Conservation (phyloP, 2,888 invertebrate genomes). For the Leptinotarsa haldemani region DNA sequence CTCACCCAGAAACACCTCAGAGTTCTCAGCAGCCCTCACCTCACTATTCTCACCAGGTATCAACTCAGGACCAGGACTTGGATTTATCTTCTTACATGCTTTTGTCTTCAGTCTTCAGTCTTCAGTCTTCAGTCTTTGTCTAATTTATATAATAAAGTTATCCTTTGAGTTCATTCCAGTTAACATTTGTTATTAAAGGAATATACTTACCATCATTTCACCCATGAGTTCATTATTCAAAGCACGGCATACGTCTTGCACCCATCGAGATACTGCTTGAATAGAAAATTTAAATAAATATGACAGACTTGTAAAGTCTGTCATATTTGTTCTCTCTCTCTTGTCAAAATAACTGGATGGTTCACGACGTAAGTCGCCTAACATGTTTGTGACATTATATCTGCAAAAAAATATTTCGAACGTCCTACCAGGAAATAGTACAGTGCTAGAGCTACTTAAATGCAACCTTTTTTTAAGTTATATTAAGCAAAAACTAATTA, state of each 20-base stretch:
- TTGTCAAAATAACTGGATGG: constrained; percentile 39
- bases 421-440: constrained; percentile 4
- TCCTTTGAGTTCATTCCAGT: constrained; percentile 5
- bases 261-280: constrained; percentile 37
- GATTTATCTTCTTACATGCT: constrained; percentile 19
- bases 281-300: constrained; percentile 36
- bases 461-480: constrained; percentile 1
- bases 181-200: constrained; percentile 8
- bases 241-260: constrained; percentile 32
- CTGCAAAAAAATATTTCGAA: constrained; percentile 21
- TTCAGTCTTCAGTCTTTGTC: too few species aligned
- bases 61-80: neutral
- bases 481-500: neutral
- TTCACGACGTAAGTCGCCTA: constrained; percentile 22
- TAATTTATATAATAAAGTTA: constrained; percentile 7
- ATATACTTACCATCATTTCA: constrained; percentile 31
- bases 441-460: constrained; percentile 11
- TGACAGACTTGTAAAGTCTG: constrained; percentile 31
- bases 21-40: neutral
- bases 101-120: constrained; percentile 2
- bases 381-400: constrained; percentile 25
- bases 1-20: neutral
- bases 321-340: too few species aligned
- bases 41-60: neutral
- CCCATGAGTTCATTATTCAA: constrained; percentile 29